phyloP scores from a whole-genome alignment of 1,140 invertebrate species.

The Drosophila nebulosa region DNA sequence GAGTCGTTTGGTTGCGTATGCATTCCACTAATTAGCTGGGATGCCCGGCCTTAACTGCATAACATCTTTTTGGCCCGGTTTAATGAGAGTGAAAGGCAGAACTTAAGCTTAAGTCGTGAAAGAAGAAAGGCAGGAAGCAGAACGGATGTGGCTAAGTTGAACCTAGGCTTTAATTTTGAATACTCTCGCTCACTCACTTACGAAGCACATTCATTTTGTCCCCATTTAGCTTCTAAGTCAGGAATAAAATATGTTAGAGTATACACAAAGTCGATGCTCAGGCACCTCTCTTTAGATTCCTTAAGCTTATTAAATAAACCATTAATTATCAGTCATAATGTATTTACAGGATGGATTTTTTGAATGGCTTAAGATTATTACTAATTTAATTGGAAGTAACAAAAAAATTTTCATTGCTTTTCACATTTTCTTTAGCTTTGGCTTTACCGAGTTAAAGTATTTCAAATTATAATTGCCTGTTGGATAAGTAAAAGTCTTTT shows the following conservation, averaged over 20 bases:
- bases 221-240: no score
- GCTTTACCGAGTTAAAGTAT: neutral
- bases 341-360: neutral
- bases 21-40: conserved; percentile 65
- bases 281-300: neutral
- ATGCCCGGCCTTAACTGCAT: conserved; percentile 30
- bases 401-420: neutral
- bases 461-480: no score
- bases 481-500: no score
- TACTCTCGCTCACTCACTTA: neutral
- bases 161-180: neutral
- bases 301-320: neutral
- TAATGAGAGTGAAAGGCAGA: conserved; percentile 71
- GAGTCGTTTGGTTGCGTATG: conserved; percentile 46
- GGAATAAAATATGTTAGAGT: neutral
- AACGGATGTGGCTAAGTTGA: conserved; percentile 1
- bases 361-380: neutral
- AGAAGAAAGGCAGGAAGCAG: neutral
- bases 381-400: neutral
- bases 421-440: conserved; percentile 1
- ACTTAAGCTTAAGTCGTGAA: neutral
- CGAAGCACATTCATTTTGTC: no score
- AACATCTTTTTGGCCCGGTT: conserved; percentile 21
- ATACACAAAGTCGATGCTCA: neutral
- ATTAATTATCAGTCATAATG: neutral